Percentiles rank a stretch among this genome's conserved stretches.
Evolutionary conservation across 2,888 invertebrate genomes (phyloP).

Genomic region (Leucozona laternaria): DNA sequence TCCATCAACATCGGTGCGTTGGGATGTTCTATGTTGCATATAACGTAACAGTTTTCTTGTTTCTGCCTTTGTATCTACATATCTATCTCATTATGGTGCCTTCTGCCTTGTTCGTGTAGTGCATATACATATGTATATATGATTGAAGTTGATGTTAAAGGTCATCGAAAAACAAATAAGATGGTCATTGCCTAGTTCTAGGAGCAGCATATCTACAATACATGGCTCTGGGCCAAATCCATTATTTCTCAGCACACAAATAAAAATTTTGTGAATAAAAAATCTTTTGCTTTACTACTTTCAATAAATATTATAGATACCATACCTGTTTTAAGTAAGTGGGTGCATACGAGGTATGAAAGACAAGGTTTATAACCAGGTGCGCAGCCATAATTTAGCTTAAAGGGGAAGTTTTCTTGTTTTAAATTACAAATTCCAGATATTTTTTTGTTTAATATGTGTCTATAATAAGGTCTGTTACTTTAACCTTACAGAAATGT

Average conservation of each 20-base stretch:
- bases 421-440: no score
- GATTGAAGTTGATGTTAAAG: conserved; percentile 24
- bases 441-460: no score
- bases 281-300: neutral
- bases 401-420: neutral
- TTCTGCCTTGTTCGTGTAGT: neutral
- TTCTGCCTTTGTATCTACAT: neutral
- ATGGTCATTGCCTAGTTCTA: conserved; percentile 21
- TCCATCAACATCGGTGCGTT: neutral
- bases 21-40: neutral
- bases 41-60: neutral
- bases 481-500: no score
- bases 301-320: conserved; percentile 13
- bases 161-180: conserved; percentile 1
- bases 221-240: conserved; percentile 23
- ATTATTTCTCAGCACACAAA: conserved; percentile 9
- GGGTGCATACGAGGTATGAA: neutral
- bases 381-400: neutral
- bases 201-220: neutral
- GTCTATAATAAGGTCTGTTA: no score
- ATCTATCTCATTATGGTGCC: neutral
- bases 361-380: neutral
- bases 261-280: conserved; percentile 1
- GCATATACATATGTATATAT: neutral
- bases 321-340: neutral